Percentiles rank a stretch among this genome's conserved stretches.
phyloP scores from a whole-genome alignment of 2,888 invertebrate genomes.

The Helleia helle region DNA sequence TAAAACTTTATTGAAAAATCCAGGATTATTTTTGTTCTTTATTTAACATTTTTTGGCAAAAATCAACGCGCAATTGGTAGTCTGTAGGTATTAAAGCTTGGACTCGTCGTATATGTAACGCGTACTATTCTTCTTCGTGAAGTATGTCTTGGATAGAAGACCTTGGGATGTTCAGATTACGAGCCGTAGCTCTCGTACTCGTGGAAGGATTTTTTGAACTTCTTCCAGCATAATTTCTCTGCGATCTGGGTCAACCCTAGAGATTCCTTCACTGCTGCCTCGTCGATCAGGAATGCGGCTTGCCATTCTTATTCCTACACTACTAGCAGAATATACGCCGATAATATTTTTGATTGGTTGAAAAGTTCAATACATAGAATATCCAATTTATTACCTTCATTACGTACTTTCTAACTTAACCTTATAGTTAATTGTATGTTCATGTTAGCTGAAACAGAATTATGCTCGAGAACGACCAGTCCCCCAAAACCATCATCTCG shows the following conservation, averaged over 20 bases:
- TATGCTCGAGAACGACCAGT: background rate
- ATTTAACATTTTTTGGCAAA: background rate
- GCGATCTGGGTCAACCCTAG: no score
- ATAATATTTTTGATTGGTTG: background rate
- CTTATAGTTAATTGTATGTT: background rate
- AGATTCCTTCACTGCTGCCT: no score
- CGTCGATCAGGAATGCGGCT: no score
- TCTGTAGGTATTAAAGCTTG: background rate
- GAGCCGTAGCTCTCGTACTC: background rate
- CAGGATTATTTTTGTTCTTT: conserved; percentile 1
- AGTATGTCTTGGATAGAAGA: background rate
- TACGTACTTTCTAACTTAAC: no score
- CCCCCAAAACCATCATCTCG: background rate
- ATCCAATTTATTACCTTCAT: background rate
- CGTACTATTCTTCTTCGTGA: background rate
- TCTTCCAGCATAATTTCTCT: no score
- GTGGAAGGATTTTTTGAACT: no score
- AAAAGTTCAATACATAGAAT: background rate
- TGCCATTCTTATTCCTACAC: no score
- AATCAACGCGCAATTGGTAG: background rate
- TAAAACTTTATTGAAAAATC: background rate
- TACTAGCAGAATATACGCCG: no score
- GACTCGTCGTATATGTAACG: background rate
- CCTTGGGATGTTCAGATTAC: background rate
- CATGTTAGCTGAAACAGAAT: background rate